Conservation (phyloP, 2,888 invertebrate species). For the Branchipolynoe longqiensis region DNA sequence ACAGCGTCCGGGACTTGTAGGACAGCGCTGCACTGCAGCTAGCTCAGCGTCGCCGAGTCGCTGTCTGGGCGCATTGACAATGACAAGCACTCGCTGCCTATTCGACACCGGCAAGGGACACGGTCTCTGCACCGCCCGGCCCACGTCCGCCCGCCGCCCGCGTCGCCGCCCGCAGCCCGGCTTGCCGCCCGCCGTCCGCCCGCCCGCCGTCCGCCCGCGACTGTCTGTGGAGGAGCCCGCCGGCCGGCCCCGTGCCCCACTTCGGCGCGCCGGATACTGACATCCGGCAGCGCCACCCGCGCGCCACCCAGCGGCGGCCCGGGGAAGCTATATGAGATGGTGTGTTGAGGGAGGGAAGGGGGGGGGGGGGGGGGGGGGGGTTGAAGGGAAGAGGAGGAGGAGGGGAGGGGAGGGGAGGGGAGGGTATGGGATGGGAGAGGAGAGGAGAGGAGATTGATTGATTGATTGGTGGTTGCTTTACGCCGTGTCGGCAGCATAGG, state of each 20-base stretch:
- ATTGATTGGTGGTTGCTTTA: no score
- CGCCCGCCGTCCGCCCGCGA: background rate
- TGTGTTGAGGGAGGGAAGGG: background rate
- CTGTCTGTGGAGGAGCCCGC: background rate
- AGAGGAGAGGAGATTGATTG: no score
- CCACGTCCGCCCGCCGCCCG: background rate
- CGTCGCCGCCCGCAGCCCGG: background rate
- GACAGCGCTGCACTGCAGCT: background rate
- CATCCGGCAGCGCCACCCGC: background rate
- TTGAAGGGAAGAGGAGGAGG: background rate
- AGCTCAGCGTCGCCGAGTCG: background rate
- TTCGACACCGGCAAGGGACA: no score
- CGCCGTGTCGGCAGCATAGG: no score
- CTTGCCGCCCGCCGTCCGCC: background rate
- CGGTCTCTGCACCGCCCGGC: background rate
- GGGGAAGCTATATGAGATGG: background rate
- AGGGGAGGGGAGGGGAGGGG: background rate
- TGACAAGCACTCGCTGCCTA: no score
- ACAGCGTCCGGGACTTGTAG: no score
- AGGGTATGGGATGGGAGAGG: background rate
- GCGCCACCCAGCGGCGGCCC: background rate
- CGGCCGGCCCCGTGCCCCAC: constrained; percentile 7
- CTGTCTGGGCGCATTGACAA: background rate
- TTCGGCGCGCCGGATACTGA: background rate
- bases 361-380: background rate